Base-by-base conservation (phyloP, 2,888 invertebrate species). In the Orthonychiurus folsomi region DNA sequence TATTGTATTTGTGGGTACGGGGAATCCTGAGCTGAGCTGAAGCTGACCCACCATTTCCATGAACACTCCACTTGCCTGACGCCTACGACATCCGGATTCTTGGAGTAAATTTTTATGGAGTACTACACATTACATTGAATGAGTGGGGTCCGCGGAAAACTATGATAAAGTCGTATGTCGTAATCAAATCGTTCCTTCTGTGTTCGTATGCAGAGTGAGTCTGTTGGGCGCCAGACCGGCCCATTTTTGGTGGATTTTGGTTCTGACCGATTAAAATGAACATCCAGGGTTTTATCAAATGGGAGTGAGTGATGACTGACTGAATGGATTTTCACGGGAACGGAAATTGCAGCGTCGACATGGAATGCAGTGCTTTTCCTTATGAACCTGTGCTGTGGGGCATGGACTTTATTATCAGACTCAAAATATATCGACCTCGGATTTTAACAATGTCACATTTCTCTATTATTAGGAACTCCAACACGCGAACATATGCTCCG, bases 251-350 rank as follows among this genome's bases (percentile, higher is more conserved):
- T n/a, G n/a, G n/a, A n/a, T n/a, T n/a, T n/a, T n/a, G n/a, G n/a
- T n/a, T n/a, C n/a, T n/a, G n/a, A n/a, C n/a, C n/a, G n/a, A n/a
- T n/a, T n/a, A n/a, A n/a, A n/a, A n/a, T n/a, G n/a, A n/a, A n/a
- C n/a, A n/a, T n/a, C n/a, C n/a, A n/a, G n/a, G n/a, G n/a, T n/a
- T n/a, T 37, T 37, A 37, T 37, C 37, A 37, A 37, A 9, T 37
- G 37, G 37, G 37, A 37, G 37, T 37, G 37, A 37, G 37, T 37
- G 37, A 37, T 37, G 37, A 37, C 37, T 37, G 37, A 37, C 37
- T 37, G 37, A 15, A 5, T 37, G 37, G 37, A 37, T 37, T 9
- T 37, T 37, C 37, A 9, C n/a, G 15, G 37, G 37, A 37, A 37
- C 37, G 37, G 37, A 37, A 37, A 37, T 37, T n/a, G n/a, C n/a